phyloP scores from a whole-genome alignment of 2,888 invertebrate genomes.

The Adelognathus sp. region DNA sequence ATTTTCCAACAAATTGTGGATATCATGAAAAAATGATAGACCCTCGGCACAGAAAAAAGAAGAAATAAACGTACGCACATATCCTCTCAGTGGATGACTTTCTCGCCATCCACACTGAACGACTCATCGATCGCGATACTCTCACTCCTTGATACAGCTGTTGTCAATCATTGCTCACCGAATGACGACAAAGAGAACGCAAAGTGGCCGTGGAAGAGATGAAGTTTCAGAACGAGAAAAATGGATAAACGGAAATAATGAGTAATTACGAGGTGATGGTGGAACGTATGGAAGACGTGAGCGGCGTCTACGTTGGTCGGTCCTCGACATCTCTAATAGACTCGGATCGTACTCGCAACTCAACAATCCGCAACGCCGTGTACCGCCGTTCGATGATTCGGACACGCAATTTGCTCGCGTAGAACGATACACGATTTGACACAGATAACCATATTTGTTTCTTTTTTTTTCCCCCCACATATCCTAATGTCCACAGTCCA shows the following conservation, averaged over 20 bases:
- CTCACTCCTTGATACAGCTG: background rate
- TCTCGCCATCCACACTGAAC: background rate
- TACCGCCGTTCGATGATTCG: background rate
- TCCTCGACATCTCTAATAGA: constrained; percentile 1
- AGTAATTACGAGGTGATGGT: background rate
- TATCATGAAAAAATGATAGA: too few relatives aligned
- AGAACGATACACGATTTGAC: background rate
- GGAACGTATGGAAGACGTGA: background rate
- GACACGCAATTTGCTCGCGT: background rate
- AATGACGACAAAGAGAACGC: background rate
- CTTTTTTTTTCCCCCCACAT: background rate
- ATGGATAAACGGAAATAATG: background rate
- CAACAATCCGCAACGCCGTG: background rate
- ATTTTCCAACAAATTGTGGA: background rate
- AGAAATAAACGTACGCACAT: background rate
- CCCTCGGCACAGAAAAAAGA: background rate
- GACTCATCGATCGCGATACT: background rate
- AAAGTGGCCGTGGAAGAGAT: background rate
- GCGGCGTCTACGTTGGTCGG: constrained; percentile 1
- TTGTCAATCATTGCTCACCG: background rate
- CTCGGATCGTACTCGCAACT: background rate
- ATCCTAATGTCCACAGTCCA: background rate
- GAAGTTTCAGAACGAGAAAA: background rate
- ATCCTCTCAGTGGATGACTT: background rate
- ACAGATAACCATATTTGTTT: background rate